Evolutionary conservation across 2,113 vertebrate species (phyloP).

Genomic region (Microtus pennsylvanicus): DNA sequence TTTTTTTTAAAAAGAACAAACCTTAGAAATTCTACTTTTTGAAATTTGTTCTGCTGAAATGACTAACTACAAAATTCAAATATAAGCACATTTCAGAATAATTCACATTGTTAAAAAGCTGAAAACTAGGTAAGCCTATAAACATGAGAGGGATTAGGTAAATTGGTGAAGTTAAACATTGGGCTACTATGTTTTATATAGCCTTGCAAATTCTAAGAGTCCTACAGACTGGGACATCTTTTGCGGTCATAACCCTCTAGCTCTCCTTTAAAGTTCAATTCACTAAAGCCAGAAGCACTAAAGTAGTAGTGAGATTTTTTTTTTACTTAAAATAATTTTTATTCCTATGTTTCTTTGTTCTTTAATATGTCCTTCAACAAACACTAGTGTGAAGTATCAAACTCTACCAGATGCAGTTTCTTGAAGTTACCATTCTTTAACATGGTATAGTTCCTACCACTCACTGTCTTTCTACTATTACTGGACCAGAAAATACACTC

Average conservation of each 20-base stretch:
- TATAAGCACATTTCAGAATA: conserved; percentile 48
- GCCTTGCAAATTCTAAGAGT: conserved; percentile 10
- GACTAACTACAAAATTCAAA: neutral
- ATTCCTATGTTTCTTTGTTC: neutral
- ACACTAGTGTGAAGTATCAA: neutral
- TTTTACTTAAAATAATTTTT: neutral
- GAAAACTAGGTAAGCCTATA: conserved; percentile 18
- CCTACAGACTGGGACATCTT: neutral
- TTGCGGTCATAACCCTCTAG: neutral
- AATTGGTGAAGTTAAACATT: conserved; percentile 38
- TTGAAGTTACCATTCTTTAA: conserved; percentile 6
- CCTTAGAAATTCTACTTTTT: conserved; percentile 25
- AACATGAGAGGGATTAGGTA: conserved; percentile 15
- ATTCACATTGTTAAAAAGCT: conserved; percentile 20
- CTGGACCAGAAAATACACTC: neutral
- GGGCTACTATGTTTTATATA: neutral
- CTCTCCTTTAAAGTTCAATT: conserved; percentile 49
- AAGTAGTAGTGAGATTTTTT: conserved; percentile 16
- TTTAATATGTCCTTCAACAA: conserved; percentile 5
- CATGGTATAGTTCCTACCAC: neutral
- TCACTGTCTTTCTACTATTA: neutral
- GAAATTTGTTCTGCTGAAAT: conserved; percentile 43
- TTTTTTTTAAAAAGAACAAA: neutral
- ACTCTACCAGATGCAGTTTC: neutral
- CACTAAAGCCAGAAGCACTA: neutral